Evolutionary conservation across 2,888 invertebrate species (phyloP), one percentile per base, ranked within the genome.

Genomic region (Sisyra terminalis): DNA sequence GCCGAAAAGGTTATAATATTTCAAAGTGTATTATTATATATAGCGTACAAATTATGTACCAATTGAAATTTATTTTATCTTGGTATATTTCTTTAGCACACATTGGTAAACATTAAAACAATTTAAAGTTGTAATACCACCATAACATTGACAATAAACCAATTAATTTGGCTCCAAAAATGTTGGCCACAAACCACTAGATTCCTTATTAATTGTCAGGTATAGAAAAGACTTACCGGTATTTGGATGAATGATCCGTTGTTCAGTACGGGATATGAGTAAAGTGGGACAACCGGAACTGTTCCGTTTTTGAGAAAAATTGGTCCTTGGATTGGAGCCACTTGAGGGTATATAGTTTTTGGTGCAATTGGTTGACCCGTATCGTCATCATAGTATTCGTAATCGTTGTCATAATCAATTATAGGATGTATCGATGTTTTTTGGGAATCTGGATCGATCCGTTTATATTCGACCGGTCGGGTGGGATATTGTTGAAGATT

Each of bases 231-330:
- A 75, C 85, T 85, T 65, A 88, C 88, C 67, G 88, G 88, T 69
- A 88, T 88, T 69, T 88, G 87, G 52, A 87, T 78, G 61, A 85
- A 80, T 38, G 82, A 77, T 49, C 88, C 88, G 63, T 88, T 88
- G 64, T 84, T 85, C 54, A 84, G 67, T 51, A 82, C 80, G 39
- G 82, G 80, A 64, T 87, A 87, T 41, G 87, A 82, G 51, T 85
- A 87, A 36, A 88, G 67, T 15, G 88, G 88, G 47, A 88, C 86
- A 5, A 88, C 88, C 38, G 88, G 88, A 40, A 87, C 85, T 36
- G 78, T 75, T 45, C 86, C 86, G 60, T 88, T 88, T 62, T 83
- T 80, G 50, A 87, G 62, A 55, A 75, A 78, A 58, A 88, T 87
- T n/a, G 88, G 88, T 29, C 88, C 88, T 61, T 86, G 85, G 45